Base-by-base conservation (phyloP, 2,888 invertebrate genomes). In the Aspidiotus destructor region DNA sequence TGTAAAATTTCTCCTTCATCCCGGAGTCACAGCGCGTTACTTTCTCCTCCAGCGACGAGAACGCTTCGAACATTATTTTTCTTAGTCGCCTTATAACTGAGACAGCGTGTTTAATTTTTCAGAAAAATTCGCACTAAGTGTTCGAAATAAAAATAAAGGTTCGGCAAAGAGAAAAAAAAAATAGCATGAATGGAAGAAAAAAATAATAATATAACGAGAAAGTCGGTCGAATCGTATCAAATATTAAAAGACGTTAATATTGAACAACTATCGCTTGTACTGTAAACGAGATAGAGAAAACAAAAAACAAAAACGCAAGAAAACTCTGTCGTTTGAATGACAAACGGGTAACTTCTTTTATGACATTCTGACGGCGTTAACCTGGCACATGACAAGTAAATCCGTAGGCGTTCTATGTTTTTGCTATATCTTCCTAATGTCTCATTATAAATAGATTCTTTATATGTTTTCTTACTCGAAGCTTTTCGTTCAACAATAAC, bases 341-440 rank as follows among this genome's bases (percentile, higher is more conserved):
- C 65, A 65, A 65, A 65, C 65, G 54, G 44, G 48, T 65, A 65
- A 65, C 42, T 44, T 28, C 28, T 28, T 28, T 57, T 65, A 55
- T 65, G 65, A 65, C 65, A 65, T 54, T 28, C 41, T 40, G 41
- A 65, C 57, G 65, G 65, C 65, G 65, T 65, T 57, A 65, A 65
- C 65, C 57, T 65, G 65, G 65, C 65, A 65, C 57, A 65, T 65
- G 58, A 65, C 65, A 65, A 44, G 65, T 17, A 48, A 65, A 65
- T 48, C 48, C 48, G 48, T 48, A 48, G 10, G 48, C 48, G 11
- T 48, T n/a, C n/a, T 48, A 48, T 48, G 48, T 48, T 48, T 48
- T 48, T n/a, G 48, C 48, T 48, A n/a, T 48, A 48, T 48, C 48
- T 48, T 48, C 28, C 48, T 48, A 48, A 48, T n/a, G 48, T 48